A percentile compares a stretch with the other conserved stretches of the same genome.
Evolutionary conservation across 2,797 vertebrate genomes (phyloP).

Genomic region (Neosilurus hyrtlii): DNA sequence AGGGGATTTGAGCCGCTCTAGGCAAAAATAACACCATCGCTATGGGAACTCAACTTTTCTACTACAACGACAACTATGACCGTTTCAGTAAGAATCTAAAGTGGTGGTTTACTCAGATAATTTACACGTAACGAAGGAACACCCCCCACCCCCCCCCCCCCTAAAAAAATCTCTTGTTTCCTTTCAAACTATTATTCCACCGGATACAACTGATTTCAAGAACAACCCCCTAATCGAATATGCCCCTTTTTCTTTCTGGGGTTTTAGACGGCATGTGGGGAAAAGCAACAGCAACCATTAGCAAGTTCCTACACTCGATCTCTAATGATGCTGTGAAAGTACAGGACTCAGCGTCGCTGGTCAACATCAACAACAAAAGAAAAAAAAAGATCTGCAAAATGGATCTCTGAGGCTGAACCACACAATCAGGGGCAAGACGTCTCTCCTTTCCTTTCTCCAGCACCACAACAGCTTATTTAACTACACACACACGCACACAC

Average conservation of each 20-base stretch:
- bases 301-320: slow-evolving; percentile 32
- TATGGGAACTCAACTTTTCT: slow-evolving; percentile 28
- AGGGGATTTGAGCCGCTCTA: slow-evolving; percentile 35
- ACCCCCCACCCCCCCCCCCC: too few relatives aligned
- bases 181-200: slow-evolving; percentile 11
- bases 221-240: neutral
- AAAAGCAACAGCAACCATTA: slow-evolving; percentile 25
- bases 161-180: neutral
- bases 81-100: slow-evolving; percentile 14
- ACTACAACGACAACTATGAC: neutral
- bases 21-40: slow-evolving; percentile 30
- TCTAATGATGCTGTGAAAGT: neutral
- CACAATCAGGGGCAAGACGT: slow-evolving; percentile 16
- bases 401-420: slow-evolving; percentile 28
- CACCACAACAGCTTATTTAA: slow-evolving; percentile 24
- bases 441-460: neutral
- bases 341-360: slow-evolving; percentile 9
- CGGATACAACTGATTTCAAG: neutral
- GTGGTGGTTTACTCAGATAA: neutral
- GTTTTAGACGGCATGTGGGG: slow-evolving; percentile 28
- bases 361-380: slow-evolving; percentile 28
- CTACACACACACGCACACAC: neutral
- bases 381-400: slow-evolving; percentile 1
- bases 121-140: neutral
- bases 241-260: slow-evolving; percentile 1